A percentile compares a stretch with the other conserved stretches of the same genome.
Evolutionary conservation across 2,113 vertebrate genomes (phyloP).

Genomic region (crab-eating macaque (Macaca fascicularis)): T2T-MFA8v1.1 NC_088376.1:136207501-136208000

Average conservation of each 20-base stretch:
- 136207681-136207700: neutral
- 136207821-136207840: neutral
- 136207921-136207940: neutral
- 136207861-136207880: neutral
- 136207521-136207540: neutral
- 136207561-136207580: no score
- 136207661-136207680: neutral
- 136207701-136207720: neutral
- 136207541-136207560: no score
- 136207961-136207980: neutral
- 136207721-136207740: neutral
- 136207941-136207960: neutral
- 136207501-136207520: neutral
- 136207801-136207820: neutral
- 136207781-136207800: neutral
- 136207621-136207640: neutral
- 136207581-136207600: neutral
- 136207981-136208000: neutral
- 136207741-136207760: neutral
- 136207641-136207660: neutral
- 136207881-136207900: fast-evolving
- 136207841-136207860: neutral
- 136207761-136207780: neutral
- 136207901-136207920: neutral
- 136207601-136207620: neutral